Evolutionary conservation across 2,113 vertebrate species (phyloP).

Genomic region (Thunnus maccoyii): DNA sequence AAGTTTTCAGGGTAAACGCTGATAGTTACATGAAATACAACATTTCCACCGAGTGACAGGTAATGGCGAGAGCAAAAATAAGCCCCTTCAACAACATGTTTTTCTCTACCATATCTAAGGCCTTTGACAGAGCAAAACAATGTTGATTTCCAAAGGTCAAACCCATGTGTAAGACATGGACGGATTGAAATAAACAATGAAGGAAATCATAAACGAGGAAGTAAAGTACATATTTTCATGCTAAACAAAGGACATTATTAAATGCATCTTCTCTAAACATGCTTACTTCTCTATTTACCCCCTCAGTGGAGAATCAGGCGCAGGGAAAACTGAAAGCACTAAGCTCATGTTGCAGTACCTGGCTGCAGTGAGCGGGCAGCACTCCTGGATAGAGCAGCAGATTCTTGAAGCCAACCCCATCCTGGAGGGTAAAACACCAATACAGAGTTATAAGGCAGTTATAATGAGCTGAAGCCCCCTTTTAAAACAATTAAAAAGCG

Average conservation of each 20-base stretch:
- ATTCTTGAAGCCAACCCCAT: constrained; percentile 97
- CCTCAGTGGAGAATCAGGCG: constrained; percentile 95
- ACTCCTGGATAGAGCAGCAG: constrained; percentile 98
- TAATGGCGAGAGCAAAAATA: no score
- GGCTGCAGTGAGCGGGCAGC: constrained; percentile 93
- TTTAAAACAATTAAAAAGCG: no score
- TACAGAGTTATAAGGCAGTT: not conserved
- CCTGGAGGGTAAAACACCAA: constrained; percentile 84
- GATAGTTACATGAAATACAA: not conserved
- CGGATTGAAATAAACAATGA: no score
- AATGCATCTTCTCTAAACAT: not conserved
- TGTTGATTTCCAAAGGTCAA: no score
- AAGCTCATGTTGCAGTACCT: constrained; percentile 97
- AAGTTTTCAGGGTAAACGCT: not conserved
- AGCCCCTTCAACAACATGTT: no score
- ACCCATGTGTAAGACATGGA: no score
- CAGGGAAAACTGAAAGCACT: constrained; percentile 97
- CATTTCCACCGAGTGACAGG: no score
- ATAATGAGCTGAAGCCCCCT: not conserved
- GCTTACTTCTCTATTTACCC: not conserved
- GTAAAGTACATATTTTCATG: no score
- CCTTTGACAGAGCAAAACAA: no score
- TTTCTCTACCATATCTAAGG: no score
- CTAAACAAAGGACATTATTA: no score
- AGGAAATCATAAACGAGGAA: no score